Evolutionary conservation across 2,797 vertebrate genomes (phyloP), one percentile per base, ranked within the genome.

Genomic region (Anguilla pacifica): DNA sequence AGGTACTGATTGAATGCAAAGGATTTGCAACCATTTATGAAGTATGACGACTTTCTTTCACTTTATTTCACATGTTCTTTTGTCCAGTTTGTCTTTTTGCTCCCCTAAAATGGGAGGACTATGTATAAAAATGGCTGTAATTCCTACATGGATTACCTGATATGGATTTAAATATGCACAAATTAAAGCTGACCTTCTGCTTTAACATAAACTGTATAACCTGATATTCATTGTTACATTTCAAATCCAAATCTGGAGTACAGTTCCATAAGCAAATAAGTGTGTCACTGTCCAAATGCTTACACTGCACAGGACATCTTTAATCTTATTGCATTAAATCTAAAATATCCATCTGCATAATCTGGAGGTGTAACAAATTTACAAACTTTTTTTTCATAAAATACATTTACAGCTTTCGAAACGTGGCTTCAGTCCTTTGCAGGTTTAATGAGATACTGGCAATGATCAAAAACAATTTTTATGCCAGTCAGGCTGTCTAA

Each of bases 1-100:
- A 85, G 84, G 84, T 19, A 57, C 51, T 85, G 51, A 85, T 85
- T 35, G 51, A 85, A 0, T 85, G 53, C 84, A 85, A 85, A 85
- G n/a, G 28, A 85, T 85, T 85, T 85, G 84, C 84, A 64, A 85
- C 84, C 84, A 85, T 64, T 55, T 85, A 85, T 13, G 39, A 64
- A 64, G 6, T 57, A 57, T 57, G 13, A 57, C 0, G 13, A 57
- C 55, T 57, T 57, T 13, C 13, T 57, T 57, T 57, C 55, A 57
- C 11, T 15, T 57, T 57, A 57, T 39, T 39, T 39, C 39, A 39
- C 39, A 39, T 57, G 55, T 17, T 57, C 13, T 15, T 57, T 57
- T 57, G 13, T 57, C 55, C 55, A 57, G 15, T 57, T 57, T 15
- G 39, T 39, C 39, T 13, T 57, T 57, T 57, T 57, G 55, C 55